A percentile compares a stretch with the other conserved stretches of the same genome.
phyloP scores from a whole-genome alignment of 2,888 invertebrate species.

The Melinaea marsaeus region DNA sequence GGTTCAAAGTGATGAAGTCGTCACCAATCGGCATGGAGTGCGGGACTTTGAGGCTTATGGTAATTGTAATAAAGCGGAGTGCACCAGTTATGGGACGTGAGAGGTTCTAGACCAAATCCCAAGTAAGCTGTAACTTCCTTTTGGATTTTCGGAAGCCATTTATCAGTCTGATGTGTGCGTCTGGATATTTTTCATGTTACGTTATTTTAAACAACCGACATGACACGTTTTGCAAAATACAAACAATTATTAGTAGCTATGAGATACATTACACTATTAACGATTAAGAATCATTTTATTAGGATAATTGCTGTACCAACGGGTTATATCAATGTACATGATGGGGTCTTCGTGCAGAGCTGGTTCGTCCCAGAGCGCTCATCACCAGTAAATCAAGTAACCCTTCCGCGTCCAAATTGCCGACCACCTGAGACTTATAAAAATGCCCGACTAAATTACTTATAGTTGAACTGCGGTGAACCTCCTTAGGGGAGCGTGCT shows the following conservation, averaged over 20 bases:
- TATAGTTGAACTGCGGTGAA: constrained; percentile 36
- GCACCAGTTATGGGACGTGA: constrained; percentile 79
- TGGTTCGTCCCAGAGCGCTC: constrained; percentile 67
- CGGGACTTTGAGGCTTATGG: constrained; percentile 78
- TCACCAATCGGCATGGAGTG: constrained; percentile 63
- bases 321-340: constrained; percentile 50
- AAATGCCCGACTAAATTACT: constrained; percentile 63
- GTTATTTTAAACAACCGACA: constrained; percentile 71
- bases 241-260: not conserved
- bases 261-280: too few species aligned
- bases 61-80: constrained; percentile 79
- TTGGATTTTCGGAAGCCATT: constrained; percentile 80
- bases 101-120: constrained; percentile 79
- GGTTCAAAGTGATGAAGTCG: constrained; percentile 76
- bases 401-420: constrained; percentile 69
- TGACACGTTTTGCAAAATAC: constrained; percentile 43
- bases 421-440: constrained; percentile 75
- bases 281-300: too few species aligned
- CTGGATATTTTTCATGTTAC: constrained; percentile 79
- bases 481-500: constrained; percentile 16
- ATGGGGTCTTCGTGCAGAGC: constrained; percentile 40
- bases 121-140: constrained; percentile 80
- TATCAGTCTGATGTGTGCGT: constrained; percentile 78
- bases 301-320: not conserved
- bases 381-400: constrained; percentile 72